These are phyloP conservation scores for Vombatus ursinus DNA, from an alignment of 2,113 vertebrate genomes.

Conservation along the genomic window DNA sequence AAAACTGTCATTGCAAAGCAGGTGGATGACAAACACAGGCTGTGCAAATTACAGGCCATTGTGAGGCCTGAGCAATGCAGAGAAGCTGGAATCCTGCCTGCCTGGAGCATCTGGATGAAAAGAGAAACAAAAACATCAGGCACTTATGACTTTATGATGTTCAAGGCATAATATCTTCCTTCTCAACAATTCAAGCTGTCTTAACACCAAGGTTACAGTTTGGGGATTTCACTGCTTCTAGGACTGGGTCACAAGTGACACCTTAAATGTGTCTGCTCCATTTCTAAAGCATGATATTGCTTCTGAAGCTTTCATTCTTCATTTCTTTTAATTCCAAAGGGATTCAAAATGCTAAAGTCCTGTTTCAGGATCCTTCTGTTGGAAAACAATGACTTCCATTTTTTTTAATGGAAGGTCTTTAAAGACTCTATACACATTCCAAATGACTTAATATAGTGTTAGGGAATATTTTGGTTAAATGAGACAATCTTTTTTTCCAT, in stretches of 20 bases:
- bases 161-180: background rate
- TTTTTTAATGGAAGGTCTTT: background rate
- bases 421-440: background rate
- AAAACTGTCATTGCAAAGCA: background rate
- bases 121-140: background rate
- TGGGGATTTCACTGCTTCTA: background rate
- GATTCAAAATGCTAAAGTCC: background rate
- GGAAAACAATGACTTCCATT: background rate
- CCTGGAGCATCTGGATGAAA: background rate
- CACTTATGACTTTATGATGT: background rate
- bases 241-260: background rate
- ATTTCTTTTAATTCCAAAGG: background rate
- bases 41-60: background rate
- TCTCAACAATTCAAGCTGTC: background rate
- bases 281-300: background rate
- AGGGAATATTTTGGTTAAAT: background rate
- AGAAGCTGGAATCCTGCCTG: background rate
- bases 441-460: background rate
- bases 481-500: background rate
- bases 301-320: background rate
- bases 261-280: background rate
- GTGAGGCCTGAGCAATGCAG: background rate
- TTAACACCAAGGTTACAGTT: background rate
- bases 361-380: background rate
- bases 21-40: background rate